Conservation (phyloP, 92 coral and sea anemone species). For the Pocillopora meandrina region DNA sequence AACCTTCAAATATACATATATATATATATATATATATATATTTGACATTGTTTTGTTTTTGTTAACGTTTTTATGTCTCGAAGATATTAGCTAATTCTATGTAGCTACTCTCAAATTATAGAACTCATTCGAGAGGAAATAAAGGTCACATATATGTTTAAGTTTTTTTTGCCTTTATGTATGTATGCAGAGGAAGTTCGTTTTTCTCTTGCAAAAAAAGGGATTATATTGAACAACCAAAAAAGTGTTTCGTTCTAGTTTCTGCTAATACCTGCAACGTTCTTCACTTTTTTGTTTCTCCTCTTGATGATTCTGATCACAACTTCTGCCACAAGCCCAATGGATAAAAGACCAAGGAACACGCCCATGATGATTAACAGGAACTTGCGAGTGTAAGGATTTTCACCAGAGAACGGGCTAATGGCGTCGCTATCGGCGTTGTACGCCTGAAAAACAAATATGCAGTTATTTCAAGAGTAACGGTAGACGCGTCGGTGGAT, state of each 20-base stretch:
- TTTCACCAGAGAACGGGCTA: constrained; percentile 22
- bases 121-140: too few species aligned
- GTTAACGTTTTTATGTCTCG: too few species aligned
- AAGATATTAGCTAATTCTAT: background rate
- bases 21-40: too few species aligned
- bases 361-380: constrained; percentile 1
- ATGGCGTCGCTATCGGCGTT: constrained; percentile 12
- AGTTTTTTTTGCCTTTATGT: too few species aligned
- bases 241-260: background rate
- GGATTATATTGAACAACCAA: too few species aligned
- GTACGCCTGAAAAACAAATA: background rate
- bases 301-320: background rate
- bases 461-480: background rate
- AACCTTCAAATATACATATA: too few species aligned
- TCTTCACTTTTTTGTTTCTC: constrained; percentile 13
- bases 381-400: background rate
- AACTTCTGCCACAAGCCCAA: constrained; percentile 21
- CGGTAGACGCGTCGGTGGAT: too few species aligned
- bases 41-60: too few species aligned
- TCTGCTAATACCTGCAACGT: background rate
- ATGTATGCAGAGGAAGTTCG: too few species aligned
- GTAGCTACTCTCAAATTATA: too few species aligned
- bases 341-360: constrained; percentile 1
- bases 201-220: too few species aligned
- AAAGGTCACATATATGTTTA: too few species aligned